Percentiles rank a stretch among this genome's conserved stretches.
Conservation (phyloP, 1,140 invertebrate species). For the Gerris buenoi region DNA sequence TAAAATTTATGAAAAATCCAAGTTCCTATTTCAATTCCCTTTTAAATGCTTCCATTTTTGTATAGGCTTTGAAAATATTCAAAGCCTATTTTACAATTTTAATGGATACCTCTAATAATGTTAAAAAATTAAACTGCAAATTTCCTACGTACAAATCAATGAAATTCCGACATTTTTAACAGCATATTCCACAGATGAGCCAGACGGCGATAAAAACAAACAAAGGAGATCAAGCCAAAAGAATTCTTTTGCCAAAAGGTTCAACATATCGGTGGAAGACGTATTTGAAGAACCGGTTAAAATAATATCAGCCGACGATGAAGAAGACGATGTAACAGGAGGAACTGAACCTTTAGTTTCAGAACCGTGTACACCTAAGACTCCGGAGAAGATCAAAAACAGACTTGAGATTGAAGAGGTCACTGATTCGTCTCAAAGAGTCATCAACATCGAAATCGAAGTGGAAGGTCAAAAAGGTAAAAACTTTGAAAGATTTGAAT, state of each 20-base stretch:
- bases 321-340: neutral
- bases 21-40: no score
- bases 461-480: conserved; percentile 14
- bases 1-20: no score
- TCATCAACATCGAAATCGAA: neutral
- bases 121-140: no score
- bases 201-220: neutral
- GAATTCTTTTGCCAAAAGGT: neutral
- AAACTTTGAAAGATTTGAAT: conserved; percentile 1
- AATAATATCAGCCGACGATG: neutral
- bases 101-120: no score
- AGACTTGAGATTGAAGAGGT: conserved; percentile 26
- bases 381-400: conserved; percentile 13
- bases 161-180: no score
- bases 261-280: neutral
- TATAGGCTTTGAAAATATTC: no score
- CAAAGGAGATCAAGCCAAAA: neutral
- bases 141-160: no score
- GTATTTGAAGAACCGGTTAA: neutral
- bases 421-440: conserved; percentile 37
- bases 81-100: no score
- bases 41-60: no score
- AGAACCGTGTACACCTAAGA: neutral
- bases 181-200: neutral
- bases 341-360: neutral